These are phyloP conservation scores for Paraplagusia blochii DNA, from an alignment of 2,113 vertebrate species.

Conservation along the genomic window DNA sequence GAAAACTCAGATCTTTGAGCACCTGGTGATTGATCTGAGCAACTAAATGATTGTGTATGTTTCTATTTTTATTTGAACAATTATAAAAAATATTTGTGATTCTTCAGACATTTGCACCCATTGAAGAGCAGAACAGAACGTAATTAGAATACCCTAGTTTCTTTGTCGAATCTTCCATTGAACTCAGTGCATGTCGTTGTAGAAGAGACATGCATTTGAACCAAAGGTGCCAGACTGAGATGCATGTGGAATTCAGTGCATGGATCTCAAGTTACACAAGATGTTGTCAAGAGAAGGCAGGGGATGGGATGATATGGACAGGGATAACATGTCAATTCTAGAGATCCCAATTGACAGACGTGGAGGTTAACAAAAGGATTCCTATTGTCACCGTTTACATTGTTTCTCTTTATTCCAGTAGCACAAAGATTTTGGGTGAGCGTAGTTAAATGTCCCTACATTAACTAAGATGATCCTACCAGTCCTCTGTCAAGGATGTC, in stretches of 20 bases:
- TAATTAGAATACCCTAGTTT: slow-evolving; percentile 10
- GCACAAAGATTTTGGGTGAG: no score
- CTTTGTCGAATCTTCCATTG: slow-evolving; percentile 23
- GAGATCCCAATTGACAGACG: no score
- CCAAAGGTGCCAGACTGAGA: slow-evolving; percentile 21
- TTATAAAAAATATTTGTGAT: no score
- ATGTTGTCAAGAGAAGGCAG: slow-evolving; percentile 20
- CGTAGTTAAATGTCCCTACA: no score
- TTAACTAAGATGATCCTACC: no score
- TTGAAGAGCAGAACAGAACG: slow-evolving; percentile 12
- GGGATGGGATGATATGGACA: not conserved
- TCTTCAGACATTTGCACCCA: slow-evolving; percentile 12
- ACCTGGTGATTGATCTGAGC: slow-evolving; percentile 96
- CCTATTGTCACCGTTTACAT: no score
- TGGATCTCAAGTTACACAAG: slow-evolving; percentile 49
- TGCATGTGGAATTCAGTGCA: slow-evolving; percentile 33
- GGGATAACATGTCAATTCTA: no score
- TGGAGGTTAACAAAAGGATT: no score
- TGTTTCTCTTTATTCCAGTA: no score
- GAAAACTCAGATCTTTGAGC: slow-evolving; percentile 97
- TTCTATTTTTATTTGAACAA: not conserved
- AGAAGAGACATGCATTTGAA: slow-evolving; percentile 28
- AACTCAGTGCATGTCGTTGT: slow-evolving; percentile 33
- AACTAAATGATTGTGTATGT: slow-evolving; percentile 65
- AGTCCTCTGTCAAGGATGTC: no score